These are phyloP conservation scores for Heliconius sara DNA, from an alignment of 2,888 invertebrate species.

Conservation along the genomic window DNA sequence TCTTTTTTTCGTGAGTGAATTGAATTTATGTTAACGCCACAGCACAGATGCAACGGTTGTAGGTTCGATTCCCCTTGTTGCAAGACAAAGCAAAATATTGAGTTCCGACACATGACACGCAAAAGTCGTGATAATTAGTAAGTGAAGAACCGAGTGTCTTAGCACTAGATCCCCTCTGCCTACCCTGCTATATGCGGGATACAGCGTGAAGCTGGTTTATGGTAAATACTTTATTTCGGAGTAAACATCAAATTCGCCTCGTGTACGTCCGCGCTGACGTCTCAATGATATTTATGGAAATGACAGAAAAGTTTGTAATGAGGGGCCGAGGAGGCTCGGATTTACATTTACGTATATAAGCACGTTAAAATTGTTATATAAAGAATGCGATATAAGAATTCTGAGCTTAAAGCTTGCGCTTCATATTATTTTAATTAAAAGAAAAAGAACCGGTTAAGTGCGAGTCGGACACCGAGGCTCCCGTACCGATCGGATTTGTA, in stretches of 20 bases:
- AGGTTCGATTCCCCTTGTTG: neutral
- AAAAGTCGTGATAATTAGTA: no score
- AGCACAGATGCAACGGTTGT: neutral
- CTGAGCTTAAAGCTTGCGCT: neutral
- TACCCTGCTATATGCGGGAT: no score
- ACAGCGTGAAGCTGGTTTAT: no score
- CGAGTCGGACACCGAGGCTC: no score
- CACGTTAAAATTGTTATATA: neutral
- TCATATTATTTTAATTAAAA: neutral
- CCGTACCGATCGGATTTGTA: no score
- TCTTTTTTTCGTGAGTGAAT: neutral
- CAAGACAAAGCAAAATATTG: no score
- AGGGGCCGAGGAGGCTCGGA: neutral
- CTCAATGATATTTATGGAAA: slow-evolving; percentile 13
- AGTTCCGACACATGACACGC: no score
- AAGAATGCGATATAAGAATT: neutral
- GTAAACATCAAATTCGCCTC: neutral
- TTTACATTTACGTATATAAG: neutral
- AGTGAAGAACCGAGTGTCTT: no score
- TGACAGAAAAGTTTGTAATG: slow-evolving; percentile 10
- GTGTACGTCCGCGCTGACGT: neutral
- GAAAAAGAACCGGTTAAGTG: neutral
- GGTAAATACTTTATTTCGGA: neutral
- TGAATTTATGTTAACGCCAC: neutral
- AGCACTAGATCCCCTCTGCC: no score